Evolutionary conservation across 2,888 invertebrate species (phyloP), one percentile per base, ranked within the genome.

Genomic region (Encarsia formosa): DNA sequence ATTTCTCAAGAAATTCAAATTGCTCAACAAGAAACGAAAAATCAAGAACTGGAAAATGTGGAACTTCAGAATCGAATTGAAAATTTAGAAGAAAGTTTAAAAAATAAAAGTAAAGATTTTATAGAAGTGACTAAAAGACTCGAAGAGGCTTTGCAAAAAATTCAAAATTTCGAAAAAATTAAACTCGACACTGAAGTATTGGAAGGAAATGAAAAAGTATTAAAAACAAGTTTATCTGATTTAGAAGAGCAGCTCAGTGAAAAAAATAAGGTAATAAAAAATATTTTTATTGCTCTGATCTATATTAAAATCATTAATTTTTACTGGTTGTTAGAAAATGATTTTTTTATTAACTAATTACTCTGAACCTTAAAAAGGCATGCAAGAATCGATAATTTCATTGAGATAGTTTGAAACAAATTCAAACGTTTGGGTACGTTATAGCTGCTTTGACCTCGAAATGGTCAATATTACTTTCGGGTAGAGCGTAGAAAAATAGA

Each of bases 1-100:
- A 84, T 90, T 63, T 89, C 89, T 0, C 90, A 90, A 69, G 85
- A 85, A 57, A 81, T 87, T 63, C 88, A 90, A 70, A 78, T 89
- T 65, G 81, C 85, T 2, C 84, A 84, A 65, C 86, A 88, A 65
- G 83, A 88, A 62, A 81, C 85, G 68, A 79, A 86, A 18, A 80
- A 84, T 58, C 85, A 87, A 63, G 84, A 86, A 68, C 69, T 71
- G 0, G 86, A 87, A 68, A 79, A 81, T 50, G 70, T 73, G 2
- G 87, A 87, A 8, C 67, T 85, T 26, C 78, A 80, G 61, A 77
- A 69, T 50, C 82, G 80, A 71, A 71, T 85, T 11, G 70, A 76
- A 0, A 76, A 76, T 32, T 65, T 83, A 52, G 85, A 83, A 71
- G 78, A 67, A 40, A 74, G 69, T 59, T 72, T 80, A 61, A 72